Evolutionary conservation across 2,888 invertebrate genomes (phyloP).

Genomic region (Yponomeuta malinellus): DNA sequence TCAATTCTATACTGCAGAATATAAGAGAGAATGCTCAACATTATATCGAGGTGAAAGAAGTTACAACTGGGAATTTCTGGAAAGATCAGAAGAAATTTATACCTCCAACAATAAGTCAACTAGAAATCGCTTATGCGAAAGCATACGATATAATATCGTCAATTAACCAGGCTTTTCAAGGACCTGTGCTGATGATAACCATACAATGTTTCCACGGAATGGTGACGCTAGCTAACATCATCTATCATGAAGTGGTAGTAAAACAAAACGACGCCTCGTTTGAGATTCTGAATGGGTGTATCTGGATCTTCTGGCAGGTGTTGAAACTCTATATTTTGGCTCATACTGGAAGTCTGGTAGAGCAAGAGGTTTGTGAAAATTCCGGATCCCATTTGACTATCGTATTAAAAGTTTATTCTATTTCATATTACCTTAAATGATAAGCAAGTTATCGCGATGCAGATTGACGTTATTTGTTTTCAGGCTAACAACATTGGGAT

Average conservation of each 20-base stretch:
- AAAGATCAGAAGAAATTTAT: not conserved
- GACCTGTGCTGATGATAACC: constrained; percentile 42
- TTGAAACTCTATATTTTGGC: constrained; percentile 48
- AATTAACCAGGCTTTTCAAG: constrained; percentile 49
- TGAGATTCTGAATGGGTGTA: constrained; percentile 43
- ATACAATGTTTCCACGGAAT: constrained; percentile 56
- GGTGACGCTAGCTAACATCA: constrained; percentile 52
- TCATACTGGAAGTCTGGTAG: constrained; percentile 42
- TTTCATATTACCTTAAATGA: not conserved
- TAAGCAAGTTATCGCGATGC: too few species aligned
- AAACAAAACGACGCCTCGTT: constrained; percentile 34
- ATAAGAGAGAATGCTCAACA: constrained; percentile 28
- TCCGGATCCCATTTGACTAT: too few species aligned
- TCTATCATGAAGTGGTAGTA: constrained; percentile 46
- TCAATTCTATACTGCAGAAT: constrained; percentile 37
- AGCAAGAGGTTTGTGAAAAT: constrained; percentile 23
- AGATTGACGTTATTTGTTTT: constrained; percentile 22
- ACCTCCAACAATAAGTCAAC: constrained; percentile 33
- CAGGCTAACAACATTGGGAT: constrained; percentile 47
- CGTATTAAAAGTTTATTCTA: not conserved
- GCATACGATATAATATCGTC: constrained; percentile 40
- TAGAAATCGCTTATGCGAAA: constrained; percentile 44
- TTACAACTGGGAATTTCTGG: not conserved
- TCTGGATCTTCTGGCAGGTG: constrained; percentile 56
- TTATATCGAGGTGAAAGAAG: not conserved